A percentile compares a stretch with the other conserved stretches of the same genome.
phyloP scores from a whole-genome alignment of 2,797 vertebrate genomes.

The Macropodus opercularis region DNA sequence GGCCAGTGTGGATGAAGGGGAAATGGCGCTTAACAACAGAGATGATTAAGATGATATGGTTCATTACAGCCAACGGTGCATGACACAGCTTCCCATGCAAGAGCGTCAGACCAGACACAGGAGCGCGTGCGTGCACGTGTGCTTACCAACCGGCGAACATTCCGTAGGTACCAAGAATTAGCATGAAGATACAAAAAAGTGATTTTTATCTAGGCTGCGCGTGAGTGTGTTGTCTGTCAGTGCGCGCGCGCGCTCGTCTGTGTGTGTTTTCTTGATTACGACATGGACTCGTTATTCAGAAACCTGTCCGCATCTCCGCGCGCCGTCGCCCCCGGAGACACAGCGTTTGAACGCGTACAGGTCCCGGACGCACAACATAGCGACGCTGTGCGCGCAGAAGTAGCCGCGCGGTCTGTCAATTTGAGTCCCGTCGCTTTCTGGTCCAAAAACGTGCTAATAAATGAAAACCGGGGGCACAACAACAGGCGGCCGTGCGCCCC shows the following conservation, averaged over 20 bases:
- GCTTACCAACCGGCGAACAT: no score
- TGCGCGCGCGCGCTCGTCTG: background rate
- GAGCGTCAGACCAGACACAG: background rate
- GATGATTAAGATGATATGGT: background rate
- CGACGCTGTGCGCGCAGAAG: background rate
- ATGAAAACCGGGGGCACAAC: slow-evolving; percentile 45
- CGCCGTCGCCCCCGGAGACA: slow-evolving; percentile 15
- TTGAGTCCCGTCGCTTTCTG: background rate
- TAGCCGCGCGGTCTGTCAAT: accelerated
- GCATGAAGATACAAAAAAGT: background rate
- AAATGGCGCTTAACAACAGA: background rate
- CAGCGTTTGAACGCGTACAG: slow-evolving; percentile 15
- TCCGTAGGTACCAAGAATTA: background rate
- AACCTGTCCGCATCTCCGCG: slow-evolving; percentile 32
- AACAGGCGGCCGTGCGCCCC: slow-evolving; percentile 57
- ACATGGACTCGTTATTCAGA: slow-evolving; percentile 39
- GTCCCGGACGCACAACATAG: background rate
- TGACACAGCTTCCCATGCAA: background rate
- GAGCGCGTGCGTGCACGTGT: background rate
- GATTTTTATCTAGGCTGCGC: background rate
- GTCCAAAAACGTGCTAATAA: background rate
- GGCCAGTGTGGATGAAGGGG: background rate
- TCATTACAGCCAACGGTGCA: background rate
- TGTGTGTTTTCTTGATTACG: slow-evolving; percentile 47
- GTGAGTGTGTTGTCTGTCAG: no score